phyloP scores from a whole-genome alignment of 1,140 invertebrate genomes.

The Charaxes varanes region DNA sequence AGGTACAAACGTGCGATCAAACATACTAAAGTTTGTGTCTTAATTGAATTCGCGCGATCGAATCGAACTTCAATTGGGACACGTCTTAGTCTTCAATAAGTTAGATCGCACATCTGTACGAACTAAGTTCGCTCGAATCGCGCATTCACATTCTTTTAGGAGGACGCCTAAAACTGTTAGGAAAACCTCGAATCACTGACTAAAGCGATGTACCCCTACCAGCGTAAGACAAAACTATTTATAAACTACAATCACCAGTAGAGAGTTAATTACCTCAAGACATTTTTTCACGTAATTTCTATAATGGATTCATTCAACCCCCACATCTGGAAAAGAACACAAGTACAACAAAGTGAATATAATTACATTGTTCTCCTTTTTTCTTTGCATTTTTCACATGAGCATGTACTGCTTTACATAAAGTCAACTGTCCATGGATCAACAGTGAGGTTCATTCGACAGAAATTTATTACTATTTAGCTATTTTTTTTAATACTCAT shows the following conservation, averaged over 20 bases:
- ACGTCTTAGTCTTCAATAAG: no score
- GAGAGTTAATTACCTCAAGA: conserved; percentile 72
- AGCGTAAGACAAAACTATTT: conserved; percentile 48
- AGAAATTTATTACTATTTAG: no score
- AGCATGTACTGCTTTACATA: conserved; percentile 66
- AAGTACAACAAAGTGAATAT: conserved; percentile 73
- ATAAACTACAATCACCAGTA: conserved; percentile 69
- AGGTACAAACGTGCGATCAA: no score
- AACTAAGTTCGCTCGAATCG: no score
- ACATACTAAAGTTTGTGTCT: no score
- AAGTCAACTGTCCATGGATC: conserved; percentile 55
- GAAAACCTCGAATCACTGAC: conserved; percentile 20
- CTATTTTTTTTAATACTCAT: no score
- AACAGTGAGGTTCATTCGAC: background rate
- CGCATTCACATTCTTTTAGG: no score
- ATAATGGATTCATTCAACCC: conserved; percentile 73
- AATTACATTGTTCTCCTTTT: conserved; percentile 46
- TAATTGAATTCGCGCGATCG: no score
- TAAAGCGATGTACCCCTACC: conserved; percentile 31
- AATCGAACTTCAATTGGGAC: no score
- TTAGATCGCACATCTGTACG: no score
- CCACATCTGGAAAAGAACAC: conserved; percentile 74
- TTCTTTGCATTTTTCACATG: conserved; percentile 25
- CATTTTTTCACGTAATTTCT: conserved; percentile 72
- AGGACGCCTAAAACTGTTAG: no score